These are phyloP conservation scores for Megaceryle alcyon DNA, from an alignment of 2,797 vertebrate genomes.

Conservation along the genomic window DNA sequence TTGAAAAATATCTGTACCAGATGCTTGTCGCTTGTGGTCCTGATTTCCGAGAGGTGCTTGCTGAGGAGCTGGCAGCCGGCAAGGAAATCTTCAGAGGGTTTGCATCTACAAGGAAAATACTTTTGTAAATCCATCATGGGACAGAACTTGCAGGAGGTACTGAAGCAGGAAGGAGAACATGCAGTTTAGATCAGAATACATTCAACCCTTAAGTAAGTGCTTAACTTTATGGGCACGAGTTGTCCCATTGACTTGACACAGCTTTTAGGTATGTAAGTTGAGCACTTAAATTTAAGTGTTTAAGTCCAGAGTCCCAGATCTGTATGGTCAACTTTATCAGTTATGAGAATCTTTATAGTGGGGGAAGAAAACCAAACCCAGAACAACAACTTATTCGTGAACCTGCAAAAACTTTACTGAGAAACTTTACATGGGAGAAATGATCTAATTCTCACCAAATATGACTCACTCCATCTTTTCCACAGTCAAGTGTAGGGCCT, in stretches of 20 bases:
- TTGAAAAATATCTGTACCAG: constrained; percentile 71
- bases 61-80: constrained; percentile 87
- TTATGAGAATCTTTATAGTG: neutral
- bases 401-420: neutral
- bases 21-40: constrained; percentile 75
- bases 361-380: neutral
- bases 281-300: neutral
- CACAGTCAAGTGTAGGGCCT: neutral
- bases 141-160: neutral
- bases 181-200: neutral
- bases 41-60: constrained; percentile 87
- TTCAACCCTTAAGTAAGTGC: neutral
- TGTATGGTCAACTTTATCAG: neutral
- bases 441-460: constrained; percentile 19
- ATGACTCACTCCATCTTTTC: constrained; percentile 6
- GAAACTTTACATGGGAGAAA: neutral
- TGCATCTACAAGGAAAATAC: constrained; percentile 79
- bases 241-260: neutral
- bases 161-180: neutral
- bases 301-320: neutral
- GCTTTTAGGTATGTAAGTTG: neutral
- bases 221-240: neutral
- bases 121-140: neutral
- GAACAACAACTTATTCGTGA: neutral
- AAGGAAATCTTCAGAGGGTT: constrained; percentile 89